Base-by-base conservation (phyloP, 2,888 invertebrate species). In the Tyria jacobaeae region DNA sequence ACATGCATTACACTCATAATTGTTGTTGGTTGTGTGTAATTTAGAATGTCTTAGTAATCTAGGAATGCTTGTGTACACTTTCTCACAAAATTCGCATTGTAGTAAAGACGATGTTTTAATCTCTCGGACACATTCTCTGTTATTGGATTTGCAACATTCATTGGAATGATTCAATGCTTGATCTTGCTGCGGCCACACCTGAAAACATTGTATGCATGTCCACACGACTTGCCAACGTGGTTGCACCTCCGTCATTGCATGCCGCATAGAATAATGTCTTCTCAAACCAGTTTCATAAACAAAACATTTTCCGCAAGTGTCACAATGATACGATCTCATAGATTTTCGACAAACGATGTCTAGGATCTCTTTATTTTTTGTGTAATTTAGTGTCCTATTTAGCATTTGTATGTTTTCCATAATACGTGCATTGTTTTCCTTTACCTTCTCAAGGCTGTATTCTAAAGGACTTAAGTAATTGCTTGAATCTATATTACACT, bases 1-100 rank as follows among this genome's bases (percentile, higher is more conserved):
- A 68, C 94, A 94, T 68, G 95, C 94, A 62, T 92, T 92, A 81
- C 96, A 96, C 79, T 95, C 95, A 85, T 96, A 96, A 80, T 96
- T 96, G 81, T 94, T 95, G 71, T 94, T 94, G n/a, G 95, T 95
- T 1, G 95, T 95, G 86, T 96, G 96, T 41, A 78, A 76, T 76
- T 90, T 92, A 1, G 87, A 84, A 77, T 94, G 94, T 62, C 87
- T 84, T 48, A 94, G 70, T 31, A 94, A 70, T 79, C 90, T 85
- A 14, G 92, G 91, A 57, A 94, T 91, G 76, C 90, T 91, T 27
- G 93, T 92, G 68, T 87, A 94, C 14, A 93, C 90, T 79, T 91
- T 94, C 70, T 94, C 94, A 71, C 91, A 91, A 72, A 92, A 94
- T 75, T 94, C 94, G 71, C 94, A 94, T 81, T 93, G 92, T 61